These are phyloP conservation scores for Mellivora capensis DNA, from an alignment of 2,113 vertebrate genomes.

Conservation along the genomic window DNA sequence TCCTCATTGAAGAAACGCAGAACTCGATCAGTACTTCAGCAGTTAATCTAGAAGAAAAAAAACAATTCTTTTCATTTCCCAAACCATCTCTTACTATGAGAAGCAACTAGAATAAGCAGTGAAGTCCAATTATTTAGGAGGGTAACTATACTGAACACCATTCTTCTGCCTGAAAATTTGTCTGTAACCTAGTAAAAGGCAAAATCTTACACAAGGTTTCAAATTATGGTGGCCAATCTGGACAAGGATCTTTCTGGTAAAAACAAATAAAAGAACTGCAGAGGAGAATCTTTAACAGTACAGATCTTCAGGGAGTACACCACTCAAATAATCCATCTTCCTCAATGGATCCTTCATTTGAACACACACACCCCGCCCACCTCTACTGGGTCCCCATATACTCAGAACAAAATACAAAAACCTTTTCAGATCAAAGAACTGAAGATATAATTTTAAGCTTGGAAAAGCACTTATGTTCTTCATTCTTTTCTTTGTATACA, in stretches of 20 bases:
- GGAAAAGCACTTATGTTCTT: background rate
- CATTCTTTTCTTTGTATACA: background rate
- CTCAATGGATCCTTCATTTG: background rate
- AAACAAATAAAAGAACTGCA: background rate
- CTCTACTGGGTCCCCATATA: background rate
- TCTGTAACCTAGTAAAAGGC: background rate
- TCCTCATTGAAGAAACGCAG: constrained; percentile 99
- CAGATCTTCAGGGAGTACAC: background rate
- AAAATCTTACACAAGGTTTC: constrained; percentile 10
- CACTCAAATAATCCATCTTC: constrained; percentile 23
- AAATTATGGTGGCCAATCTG: background rate
- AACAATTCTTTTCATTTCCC: constrained; percentile 47
- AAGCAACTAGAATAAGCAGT: constrained; percentile 24
- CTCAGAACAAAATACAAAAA: constrained; percentile 16
- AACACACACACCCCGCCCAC: background rate
- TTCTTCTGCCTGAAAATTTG: constrained; percentile 1
- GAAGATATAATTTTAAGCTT: background rate
- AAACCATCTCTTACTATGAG: background rate
- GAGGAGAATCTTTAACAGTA: background rate
- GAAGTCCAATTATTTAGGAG: background rate
- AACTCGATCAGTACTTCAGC: constrained; percentile 96
- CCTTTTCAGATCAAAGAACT: constrained; percentile 18
- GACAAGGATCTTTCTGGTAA: background rate
- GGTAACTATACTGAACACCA: background rate
- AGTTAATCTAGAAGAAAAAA: constrained; percentile 84